phyloP scores from a whole-genome alignment of 2,888 invertebrate species.

The Rutpela maculata region DNA sequence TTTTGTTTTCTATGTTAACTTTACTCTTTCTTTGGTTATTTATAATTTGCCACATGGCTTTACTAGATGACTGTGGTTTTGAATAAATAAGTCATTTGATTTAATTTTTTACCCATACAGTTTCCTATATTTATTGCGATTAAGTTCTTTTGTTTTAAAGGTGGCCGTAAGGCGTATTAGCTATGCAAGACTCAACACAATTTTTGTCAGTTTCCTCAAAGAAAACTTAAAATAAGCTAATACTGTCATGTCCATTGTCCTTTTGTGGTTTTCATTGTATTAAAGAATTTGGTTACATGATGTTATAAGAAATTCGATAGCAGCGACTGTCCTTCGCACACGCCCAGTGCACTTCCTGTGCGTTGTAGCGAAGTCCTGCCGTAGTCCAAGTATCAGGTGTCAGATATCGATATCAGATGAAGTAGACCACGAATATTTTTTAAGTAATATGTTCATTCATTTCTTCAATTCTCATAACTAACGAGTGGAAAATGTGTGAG shows the following conservation, averaged over 20 bases:
- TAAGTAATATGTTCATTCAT: conserved; percentile 37
- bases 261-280: conserved; percentile 43
- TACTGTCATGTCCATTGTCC: conserved; percentile 42
- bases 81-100: no score
- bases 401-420: conserved; percentile 39
- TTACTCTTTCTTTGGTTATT: no score
- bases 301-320: conserved; percentile 41
- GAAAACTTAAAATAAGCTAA: conserved; percentile 40
- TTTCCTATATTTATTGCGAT: no score
- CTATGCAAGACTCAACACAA: conserved; percentile 28
- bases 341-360: conserved; percentile 59
- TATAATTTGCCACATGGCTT: no score
- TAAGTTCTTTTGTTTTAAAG: no score
- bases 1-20: no score
- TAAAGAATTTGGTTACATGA: conserved; percentile 45
- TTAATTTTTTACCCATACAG: no score
- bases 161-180: conserved; percentile 22
- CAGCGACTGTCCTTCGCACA: conserved; percentile 51
- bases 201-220: conserved; percentile 17
- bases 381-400: conserved; percentile 35
- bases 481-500: conserved; percentile 1
- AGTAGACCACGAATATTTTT: conserved; percentile 39
- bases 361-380: conserved; percentile 44
- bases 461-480: conserved; percentile 15
- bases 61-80: no score